Conservation (phyloP, 2,113 vertebrate genomes). For the Raja brachyura region DNA sequence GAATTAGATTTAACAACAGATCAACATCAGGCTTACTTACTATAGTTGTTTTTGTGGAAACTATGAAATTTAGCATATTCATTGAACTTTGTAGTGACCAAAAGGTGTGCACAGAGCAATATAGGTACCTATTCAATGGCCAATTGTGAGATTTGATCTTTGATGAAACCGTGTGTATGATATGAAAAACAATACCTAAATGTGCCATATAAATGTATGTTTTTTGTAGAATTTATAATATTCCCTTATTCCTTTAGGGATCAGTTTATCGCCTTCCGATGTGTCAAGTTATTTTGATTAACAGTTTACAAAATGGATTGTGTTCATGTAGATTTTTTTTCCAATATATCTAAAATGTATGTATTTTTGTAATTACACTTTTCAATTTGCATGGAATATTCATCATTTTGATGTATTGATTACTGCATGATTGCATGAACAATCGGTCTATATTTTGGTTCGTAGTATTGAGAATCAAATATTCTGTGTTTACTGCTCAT, state of each 20-base stretch:
- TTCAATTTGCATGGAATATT: conserved; percentile 27
- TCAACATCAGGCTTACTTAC: background rate
- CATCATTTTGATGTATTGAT: background rate
- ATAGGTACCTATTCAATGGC: background rate
- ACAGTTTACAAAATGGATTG: background rate
- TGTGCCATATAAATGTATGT: background rate
- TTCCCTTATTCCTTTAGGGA: background rate
- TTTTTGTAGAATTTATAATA: background rate
- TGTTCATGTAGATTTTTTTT: background rate
- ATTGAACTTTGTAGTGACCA: background rate
- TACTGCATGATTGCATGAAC: conserved; percentile 33
- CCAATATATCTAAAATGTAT: background rate
- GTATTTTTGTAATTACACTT: conserved; percentile 24
- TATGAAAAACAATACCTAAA: background rate
- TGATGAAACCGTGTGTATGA: background rate
- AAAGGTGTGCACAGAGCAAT: background rate
- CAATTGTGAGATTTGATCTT: background rate
- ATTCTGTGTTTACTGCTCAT: background rate
- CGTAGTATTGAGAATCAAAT: background rate
- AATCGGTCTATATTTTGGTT: background rate
- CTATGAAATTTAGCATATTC: background rate
- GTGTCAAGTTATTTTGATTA: background rate
- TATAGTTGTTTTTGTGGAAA: background rate
- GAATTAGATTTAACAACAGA: background rate
- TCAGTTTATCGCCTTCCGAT: background rate